phyloP scores from a whole-genome alignment of 2,113 vertebrate genomes.

The Xenus cinereus region DNA sequence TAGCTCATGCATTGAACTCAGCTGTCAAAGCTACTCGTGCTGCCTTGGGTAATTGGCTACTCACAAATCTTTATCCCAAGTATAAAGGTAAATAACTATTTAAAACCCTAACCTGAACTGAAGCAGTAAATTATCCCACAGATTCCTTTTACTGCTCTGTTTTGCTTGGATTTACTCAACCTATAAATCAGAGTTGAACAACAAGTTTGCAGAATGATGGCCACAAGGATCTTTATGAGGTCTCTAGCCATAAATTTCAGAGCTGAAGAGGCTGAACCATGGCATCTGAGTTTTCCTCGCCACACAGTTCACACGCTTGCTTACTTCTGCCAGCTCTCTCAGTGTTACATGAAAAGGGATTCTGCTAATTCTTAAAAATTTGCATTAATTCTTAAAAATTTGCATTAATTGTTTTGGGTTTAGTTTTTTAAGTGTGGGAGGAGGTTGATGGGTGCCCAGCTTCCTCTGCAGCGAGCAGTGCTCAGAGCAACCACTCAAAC shows the following conservation, averaged over 20 bases:
- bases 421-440: neutral
- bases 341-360: neutral
- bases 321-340: neutral
- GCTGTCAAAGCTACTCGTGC: neutral
- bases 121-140: conserved; percentile 29
- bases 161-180: conserved; percentile 36
- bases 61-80: conserved; percentile 51
- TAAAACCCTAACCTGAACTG: neutral
- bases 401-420: neutral
- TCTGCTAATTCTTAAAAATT: neutral
- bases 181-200: conserved; percentile 38
- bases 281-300: neutral
- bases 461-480: neutral
- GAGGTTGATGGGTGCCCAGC: neutral
- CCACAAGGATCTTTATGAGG: neutral
- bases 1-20: neutral
- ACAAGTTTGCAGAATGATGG: neutral
- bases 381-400: neutral
- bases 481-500: neutral
- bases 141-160: neutral
- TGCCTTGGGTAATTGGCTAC: conserved; percentile 20
- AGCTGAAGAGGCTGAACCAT: neutral
- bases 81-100: conserved; percentile 41
- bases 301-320: fast-evolving
- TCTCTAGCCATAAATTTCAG: neutral